Conservation (phyloP, 2,797 vertebrate species). For the Huso huso region DNA sequence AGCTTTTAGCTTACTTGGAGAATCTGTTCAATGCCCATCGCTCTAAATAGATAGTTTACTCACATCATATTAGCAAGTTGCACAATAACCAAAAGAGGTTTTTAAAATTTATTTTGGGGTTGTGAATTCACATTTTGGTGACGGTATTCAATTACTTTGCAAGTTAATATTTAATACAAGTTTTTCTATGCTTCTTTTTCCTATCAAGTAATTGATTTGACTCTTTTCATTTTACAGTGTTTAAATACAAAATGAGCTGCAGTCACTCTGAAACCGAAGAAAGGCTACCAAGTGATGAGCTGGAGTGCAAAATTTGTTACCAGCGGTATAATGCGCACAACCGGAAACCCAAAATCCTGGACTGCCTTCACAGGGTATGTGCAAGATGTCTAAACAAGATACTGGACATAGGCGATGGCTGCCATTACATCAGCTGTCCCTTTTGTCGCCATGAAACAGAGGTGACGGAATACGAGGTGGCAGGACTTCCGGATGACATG, state of each 20-base stretch:
- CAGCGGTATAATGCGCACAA: constrained; percentile 59
- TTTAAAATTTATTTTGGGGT: too few relatives aligned
- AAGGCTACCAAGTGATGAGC: constrained; percentile 46
- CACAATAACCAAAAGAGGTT: too few relatives aligned
- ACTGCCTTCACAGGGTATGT: constrained; percentile 66
- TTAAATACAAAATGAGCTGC: constrained; percentile 60
- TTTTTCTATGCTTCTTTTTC: too few relatives aligned
- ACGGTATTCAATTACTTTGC: too few relatives aligned
- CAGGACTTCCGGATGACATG: constrained; percentile 61
- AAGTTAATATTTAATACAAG: too few relatives aligned
- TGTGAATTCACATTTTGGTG: too few relatives aligned
- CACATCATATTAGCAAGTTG: too few relatives aligned
- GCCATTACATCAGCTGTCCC: constrained; percentile 55
- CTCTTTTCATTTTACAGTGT: constrained; percentile 35
- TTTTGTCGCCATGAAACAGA: constrained; percentile 67
- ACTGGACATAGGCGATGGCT: constrained; percentile 46
- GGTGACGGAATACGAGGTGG: constrained; percentile 56
- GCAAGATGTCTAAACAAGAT: constrained; percentile 63
- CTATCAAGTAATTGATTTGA: too few relatives aligned
- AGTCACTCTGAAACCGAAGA: constrained; percentile 28
- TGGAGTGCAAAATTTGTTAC: constrained; percentile 75
- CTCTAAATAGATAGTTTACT: too few relatives aligned
- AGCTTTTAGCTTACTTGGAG: too few relatives aligned
- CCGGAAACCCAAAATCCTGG: constrained; percentile 64
- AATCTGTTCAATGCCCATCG: too few relatives aligned